A percentile compares a stretch with the other conserved stretches of the same genome.
These are phyloP conservation scores for Philaethria dido DNA, from an alignment of 2,888 invertebrate species.

Conservation along the genomic window DNA sequence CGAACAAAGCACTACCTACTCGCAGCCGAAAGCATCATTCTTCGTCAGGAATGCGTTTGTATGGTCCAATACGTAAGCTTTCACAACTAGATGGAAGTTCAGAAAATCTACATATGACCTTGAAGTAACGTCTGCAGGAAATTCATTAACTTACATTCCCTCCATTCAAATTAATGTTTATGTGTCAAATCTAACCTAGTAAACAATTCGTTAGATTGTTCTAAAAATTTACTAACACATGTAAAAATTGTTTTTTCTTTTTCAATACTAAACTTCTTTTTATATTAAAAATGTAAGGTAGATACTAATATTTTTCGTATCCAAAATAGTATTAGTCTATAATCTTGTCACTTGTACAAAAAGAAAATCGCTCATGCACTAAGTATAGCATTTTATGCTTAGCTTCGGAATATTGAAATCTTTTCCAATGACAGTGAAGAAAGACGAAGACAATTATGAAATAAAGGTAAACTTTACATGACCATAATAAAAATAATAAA, in stretches of 20 bases:
- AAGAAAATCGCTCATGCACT: constrained; percentile 44
- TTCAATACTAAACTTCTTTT: too few species aligned
- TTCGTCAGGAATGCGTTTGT: constrained; percentile 79
- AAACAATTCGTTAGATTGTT: too few species aligned
- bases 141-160: too few species aligned
- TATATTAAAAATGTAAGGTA: too few species aligned
- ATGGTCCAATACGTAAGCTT: constrained; percentile 50
- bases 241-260: too few species aligned
- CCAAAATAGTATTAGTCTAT: background rate
- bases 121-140: too few species aligned
- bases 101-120: background rate
- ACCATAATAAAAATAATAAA: background rate
- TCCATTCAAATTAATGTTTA: too few species aligned
- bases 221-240: too few species aligned
- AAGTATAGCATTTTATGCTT: constrained; percentile 24
- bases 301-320: too few species aligned
- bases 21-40: constrained; percentile 83
- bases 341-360: constrained; percentile 48
- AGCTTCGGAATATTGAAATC: constrained; percentile 33
- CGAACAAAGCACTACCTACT: constrained; percentile 83
- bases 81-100: constrained; percentile 33
- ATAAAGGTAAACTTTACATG: background rate
- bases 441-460: constrained; percentile 20
- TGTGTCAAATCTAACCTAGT: too few species aligned
- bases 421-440: constrained; percentile 24